Evolutionary conservation across 2,888 invertebrate species (phyloP), one percentile per base, ranked within the genome.

Genomic region (Flexamia atlantica): DNA sequence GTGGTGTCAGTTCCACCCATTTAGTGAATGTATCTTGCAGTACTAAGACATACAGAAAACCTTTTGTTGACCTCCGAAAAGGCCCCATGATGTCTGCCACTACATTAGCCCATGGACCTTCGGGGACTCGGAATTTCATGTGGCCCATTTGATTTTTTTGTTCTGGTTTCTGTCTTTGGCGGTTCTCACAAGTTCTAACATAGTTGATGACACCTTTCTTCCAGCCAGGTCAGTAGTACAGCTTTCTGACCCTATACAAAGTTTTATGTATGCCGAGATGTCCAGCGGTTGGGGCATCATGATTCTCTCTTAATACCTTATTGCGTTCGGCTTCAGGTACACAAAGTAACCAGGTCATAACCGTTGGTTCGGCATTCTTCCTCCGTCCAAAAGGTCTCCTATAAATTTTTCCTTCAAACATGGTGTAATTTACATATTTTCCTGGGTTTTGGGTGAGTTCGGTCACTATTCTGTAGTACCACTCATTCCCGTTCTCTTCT

Each of bases 251-350:
- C 30, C 64, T 17, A 17, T 10, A 0, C 12, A 64, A 28, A 17
- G 64, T 64, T 14, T 64, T 64, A 25, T 53, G 84, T 7, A 87
- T 83, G 0, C 88, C 88, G 0, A 86, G 80, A 53, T 88, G 89
- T 25, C 87, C 88, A 0, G 86, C 84, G n/a, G 86, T 84, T 4
- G 88, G 87, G 5, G 84, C 83, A 83, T 89, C 87, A 53, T 88
- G 89, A 83, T 80, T 84, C 25, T 86, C 36, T 1, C 25, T 23
- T 0, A 88, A 81, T 1, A 86, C 25, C 1, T 81, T 32, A 23
- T 53, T 20, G 0, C 86, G 80, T 28, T 23, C 17, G 1, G 68
- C 60, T 25, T 86, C 85, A 17, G 30, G 28, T 4, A 68, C 68
- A 23, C 68, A 68, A 10, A 68, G 36, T n/a, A 7, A 30, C 30